A percentile compares a stretch with the other conserved stretches of the same genome.
Conservation (phyloP, 2,797 vertebrate species). For the Parauchenoglanis punctatus region DNA sequence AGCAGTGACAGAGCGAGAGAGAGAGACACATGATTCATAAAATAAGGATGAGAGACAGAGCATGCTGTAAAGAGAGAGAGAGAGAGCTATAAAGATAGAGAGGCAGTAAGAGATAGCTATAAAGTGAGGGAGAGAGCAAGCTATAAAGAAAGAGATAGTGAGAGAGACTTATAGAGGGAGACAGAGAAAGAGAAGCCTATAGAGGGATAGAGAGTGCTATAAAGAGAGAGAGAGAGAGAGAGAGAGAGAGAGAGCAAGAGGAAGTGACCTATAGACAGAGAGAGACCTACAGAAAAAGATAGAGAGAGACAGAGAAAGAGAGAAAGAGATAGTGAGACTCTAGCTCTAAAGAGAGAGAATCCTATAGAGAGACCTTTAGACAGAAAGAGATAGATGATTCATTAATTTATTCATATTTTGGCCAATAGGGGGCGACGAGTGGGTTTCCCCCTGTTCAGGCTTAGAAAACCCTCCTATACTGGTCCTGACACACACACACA, state of each 20-base stretch:
- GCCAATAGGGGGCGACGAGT: slow-evolving; percentile 81
- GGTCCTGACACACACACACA: slow-evolving; percentile 12
- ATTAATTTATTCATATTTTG: neutral
- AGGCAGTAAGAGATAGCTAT: too few species aligned
- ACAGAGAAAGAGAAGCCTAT: neutral
- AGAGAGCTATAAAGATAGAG: neutral
- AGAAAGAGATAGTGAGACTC: neutral
- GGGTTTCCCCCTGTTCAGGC: slow-evolving; percentile 69
- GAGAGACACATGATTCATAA: neutral
- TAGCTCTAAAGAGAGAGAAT: neutral
- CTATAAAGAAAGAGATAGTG: neutral
- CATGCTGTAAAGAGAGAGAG: too few species aligned
- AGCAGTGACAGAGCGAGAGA: neutral
- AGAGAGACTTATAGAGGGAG: neutral
- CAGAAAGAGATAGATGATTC: neutral
- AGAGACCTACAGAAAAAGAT: neutral
- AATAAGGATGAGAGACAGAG: neutral
- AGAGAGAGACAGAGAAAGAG: neutral
- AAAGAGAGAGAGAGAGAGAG: neutral
- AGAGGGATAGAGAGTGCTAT: neutral
- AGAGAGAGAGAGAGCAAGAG: neutral
- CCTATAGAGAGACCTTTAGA: neutral
- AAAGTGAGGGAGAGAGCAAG: neutral
- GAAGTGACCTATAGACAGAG: neutral
- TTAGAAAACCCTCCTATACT: slow-evolving; percentile 38